Evolutionary conservation across 2,888 invertebrate species (phyloP), one percentile per base, ranked within the genome.

Genomic region (Caenorhabditis sinica): DNA sequence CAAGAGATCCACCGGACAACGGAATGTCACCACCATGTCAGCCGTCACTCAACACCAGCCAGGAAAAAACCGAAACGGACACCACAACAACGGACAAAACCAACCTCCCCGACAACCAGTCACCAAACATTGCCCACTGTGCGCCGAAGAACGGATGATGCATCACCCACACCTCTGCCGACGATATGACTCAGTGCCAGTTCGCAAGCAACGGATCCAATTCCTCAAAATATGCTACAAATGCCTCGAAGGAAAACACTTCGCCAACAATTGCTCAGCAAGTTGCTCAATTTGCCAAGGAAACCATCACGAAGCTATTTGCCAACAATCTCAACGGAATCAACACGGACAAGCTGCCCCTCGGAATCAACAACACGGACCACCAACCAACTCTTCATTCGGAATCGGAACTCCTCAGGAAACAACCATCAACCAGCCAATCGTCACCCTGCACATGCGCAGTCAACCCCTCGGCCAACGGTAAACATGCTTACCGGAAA

Each of bases 71-170:
- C 2, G 25, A 6, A 20, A 51, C 20, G 20, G 51, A 51, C 23
- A 23, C n/a, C 51, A 51, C n/a, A 51, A 6, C 51, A 60, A 30
- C 5, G 28, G 33, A 28, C 28, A 33, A 33, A 30, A 60, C n/a
- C 60, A 60, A 60, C 60, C 28, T 33, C n/a, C 33, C 11, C 4
- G 33, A 28, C 33, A 60, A 33, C 30, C n/a, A 33, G 33, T 33
- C 60, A 28, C 8, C 17, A 28, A 5, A 45, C 66, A 49, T 28
- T 66, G 66, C 49, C 15, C 66, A 17, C 23, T 45, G 15, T 66
- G 66, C 28, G 66, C 45, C 36, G 66, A 66, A 45, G 66, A 49
- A 28, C 49, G 66, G n/a, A 66, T 66, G 66, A 11, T 23, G 13
- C 66, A 66, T 49, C 45, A 66, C 15, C 66, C 66, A 1, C 25